These are phyloP conservation scores for Apostichopus californicus DNA, from an alignment of 35 echinoderm and acorn worm genomes.

Conservation along the genomic window DNA sequence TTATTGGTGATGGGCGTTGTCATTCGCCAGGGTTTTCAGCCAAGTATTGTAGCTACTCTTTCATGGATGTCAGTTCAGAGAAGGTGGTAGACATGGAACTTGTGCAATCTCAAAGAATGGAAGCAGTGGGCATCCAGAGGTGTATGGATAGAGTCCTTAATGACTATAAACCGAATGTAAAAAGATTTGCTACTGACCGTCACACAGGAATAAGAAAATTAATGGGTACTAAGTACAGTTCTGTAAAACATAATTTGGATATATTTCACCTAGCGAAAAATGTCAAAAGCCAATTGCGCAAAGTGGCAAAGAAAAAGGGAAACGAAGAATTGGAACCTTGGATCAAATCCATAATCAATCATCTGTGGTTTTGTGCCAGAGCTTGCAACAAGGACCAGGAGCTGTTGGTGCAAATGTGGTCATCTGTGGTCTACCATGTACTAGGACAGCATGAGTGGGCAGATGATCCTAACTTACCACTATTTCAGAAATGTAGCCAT, in stretches of 20 bases:
- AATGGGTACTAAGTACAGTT: background rate
- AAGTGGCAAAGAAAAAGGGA: no score
- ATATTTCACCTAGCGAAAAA: background rate
- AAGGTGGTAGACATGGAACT: constrained; percentile 37
- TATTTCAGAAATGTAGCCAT: background rate
- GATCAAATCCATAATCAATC: no score
- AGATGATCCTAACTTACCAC: background rate
- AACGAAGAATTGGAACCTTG: background rate
- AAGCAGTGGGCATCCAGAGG: constrained; percentile 36
- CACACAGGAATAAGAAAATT: constrained; percentile 11
- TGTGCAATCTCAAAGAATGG: constrained; percentile 59
- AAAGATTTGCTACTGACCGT: constrained; percentile 27
- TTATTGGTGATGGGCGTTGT: constrained; percentile 41
- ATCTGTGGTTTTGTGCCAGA: constrained; percentile 17
- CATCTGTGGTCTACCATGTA: constrained; percentile 2
- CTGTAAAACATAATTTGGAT: background rate
- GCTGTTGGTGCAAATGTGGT: constrained; percentile 9
- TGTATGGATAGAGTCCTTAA: background rate
- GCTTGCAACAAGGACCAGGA: background rate
- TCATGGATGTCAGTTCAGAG: constrained; percentile 19
- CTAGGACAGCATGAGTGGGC: background rate
- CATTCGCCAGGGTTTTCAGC: constrained; percentile 56
- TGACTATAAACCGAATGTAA: constrained; percentile 7
- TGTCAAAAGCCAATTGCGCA: background rate
- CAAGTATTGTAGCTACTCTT: constrained; percentile 52